These are phyloP conservation scores for Tauraco hartlaubi DNA, from an alignment of 2,797 vertebrate species.

Conservation along the genomic window DNA sequence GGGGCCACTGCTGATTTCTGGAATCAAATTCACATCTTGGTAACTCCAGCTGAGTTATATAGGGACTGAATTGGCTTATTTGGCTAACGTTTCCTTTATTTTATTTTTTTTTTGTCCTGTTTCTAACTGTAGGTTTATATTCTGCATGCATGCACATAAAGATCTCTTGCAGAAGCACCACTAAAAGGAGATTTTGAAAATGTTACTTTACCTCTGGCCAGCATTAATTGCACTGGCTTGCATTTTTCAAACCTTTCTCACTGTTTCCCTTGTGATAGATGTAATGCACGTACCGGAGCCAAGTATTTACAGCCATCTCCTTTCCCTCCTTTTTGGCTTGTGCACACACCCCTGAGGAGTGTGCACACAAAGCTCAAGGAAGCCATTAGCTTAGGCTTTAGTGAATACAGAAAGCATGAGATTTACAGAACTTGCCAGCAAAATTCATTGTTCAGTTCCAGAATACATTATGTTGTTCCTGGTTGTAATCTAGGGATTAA, in stretches of 20 bases:
- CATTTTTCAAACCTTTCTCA: slow-evolving; percentile 44
- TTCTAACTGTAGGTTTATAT: neutral
- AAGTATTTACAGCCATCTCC: slow-evolving; percentile 69
- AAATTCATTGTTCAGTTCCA: slow-evolving; percentile 52
- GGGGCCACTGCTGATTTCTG: neutral
- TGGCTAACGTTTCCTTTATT: neutral
- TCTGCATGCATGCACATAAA: neutral
- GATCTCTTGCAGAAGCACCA: neutral
- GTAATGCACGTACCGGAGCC: slow-evolving; percentile 53
- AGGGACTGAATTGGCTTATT: neutral
- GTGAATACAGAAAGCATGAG: slow-evolving; percentile 48
- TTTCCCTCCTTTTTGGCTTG: slow-evolving; percentile 56
- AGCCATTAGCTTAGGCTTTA: slow-evolving; percentile 60
- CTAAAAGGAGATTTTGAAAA: neutral
- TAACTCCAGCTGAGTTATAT: neutral
- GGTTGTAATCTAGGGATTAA: slow-evolving; percentile 23
- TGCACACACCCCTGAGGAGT: slow-evolving; percentile 37
- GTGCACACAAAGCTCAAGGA: slow-evolving; percentile 57
- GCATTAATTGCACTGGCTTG: slow-evolving; percentile 6
- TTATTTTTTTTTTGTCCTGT: neutral
- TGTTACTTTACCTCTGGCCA: slow-evolving; percentile 14
- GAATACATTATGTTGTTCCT: slow-evolving; percentile 27
- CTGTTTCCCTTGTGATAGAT: slow-evolving; percentile 59
- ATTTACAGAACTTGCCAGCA: slow-evolving; percentile 47
- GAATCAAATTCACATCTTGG: neutral